Evolutionary conservation across 2,888 invertebrate species (phyloP).

Genomic region (Sepiola atlantica): DNA sequence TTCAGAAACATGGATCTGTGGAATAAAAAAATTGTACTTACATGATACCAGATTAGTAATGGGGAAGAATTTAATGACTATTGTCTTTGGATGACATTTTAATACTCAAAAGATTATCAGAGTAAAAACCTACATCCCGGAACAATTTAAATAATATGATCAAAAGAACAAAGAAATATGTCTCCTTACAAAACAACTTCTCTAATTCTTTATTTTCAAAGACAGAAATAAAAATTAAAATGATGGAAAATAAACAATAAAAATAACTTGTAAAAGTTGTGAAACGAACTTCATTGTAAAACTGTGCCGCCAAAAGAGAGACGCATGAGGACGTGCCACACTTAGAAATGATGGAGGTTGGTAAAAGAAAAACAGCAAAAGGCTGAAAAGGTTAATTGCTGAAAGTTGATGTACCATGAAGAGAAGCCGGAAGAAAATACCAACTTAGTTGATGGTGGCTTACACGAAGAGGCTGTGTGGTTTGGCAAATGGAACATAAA

Average conservation of each 20-base stretch:
- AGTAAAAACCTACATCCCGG: too few species aligned
- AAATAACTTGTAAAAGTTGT: background rate
- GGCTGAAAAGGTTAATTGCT: background rate
- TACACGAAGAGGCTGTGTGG: background rate
- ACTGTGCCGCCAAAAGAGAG: too few species aligned
- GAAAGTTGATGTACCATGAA: background rate
- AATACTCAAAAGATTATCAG: too few species aligned
- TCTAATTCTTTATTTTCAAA: background rate
- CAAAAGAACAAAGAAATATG: too few species aligned
- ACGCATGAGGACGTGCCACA: background rate
- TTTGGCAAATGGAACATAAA: background rate
- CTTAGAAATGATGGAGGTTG: background rate
- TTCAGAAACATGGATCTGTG: too few species aligned
- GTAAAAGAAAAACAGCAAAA: background rate
- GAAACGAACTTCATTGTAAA: background rate
- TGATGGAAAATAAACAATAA: background rate
- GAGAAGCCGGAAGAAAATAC: background rate
- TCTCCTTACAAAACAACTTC: background rate
- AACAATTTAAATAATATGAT: too few species aligned
- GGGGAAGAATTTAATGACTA: too few species aligned
- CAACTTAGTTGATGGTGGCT: background rate
- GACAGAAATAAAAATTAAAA: background rate
- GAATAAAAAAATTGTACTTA: too few species aligned
- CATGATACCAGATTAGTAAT: too few species aligned
- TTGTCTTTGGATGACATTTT: too few species aligned